phyloP scores from a whole-genome alignment of 2,888 invertebrate species.

The Digitonthophagus gazella region DNA sequence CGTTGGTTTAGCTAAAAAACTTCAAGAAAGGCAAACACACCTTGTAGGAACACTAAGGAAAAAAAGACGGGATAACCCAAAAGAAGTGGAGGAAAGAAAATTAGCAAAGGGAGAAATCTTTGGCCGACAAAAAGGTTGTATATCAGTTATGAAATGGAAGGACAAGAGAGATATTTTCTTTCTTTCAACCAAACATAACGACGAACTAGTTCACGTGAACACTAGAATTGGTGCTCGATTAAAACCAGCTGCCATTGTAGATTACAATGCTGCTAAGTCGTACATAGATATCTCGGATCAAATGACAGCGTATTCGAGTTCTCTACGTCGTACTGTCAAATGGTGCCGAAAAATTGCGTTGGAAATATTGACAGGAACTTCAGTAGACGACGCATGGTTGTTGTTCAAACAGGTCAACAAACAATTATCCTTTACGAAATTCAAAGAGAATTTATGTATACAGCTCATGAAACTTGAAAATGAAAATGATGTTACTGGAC shows the following conservation, averaged over 20 bases:
- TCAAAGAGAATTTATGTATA: background rate
- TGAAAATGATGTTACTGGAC: background rate
- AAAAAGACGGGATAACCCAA: conserved; percentile 32
- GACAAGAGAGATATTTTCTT: conserved; percentile 16
- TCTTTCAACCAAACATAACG: conserved; percentile 17
- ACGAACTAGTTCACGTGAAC: background rate
- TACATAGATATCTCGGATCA: conserved; percentile 1
- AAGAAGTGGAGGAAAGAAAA: conserved; percentile 14
- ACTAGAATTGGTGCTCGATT: background rate
- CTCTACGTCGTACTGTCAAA: background rate
- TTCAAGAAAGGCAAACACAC: conserved; percentile 36
- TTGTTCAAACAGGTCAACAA: background rate
- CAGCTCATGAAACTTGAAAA: background rate
- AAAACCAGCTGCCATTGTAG: background rate
- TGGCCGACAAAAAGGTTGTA: conserved; percentile 10
- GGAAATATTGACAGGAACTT: conserved; percentile 1
- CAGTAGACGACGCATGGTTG: background rate
- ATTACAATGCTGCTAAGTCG: background rate
- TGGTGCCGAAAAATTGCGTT: background rate
- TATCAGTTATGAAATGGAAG: conserved; percentile 15
- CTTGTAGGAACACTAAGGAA: conserved; percentile 38
- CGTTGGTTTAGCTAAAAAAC: conserved; percentile 30
- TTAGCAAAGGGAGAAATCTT: conserved; percentile 16
- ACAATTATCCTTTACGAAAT: background rate
- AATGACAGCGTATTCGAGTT: conserved; percentile 1